phyloP scores from a whole-genome alignment of 2,797 vertebrate genomes.

The Dendrocincla tyrannina region DNA sequence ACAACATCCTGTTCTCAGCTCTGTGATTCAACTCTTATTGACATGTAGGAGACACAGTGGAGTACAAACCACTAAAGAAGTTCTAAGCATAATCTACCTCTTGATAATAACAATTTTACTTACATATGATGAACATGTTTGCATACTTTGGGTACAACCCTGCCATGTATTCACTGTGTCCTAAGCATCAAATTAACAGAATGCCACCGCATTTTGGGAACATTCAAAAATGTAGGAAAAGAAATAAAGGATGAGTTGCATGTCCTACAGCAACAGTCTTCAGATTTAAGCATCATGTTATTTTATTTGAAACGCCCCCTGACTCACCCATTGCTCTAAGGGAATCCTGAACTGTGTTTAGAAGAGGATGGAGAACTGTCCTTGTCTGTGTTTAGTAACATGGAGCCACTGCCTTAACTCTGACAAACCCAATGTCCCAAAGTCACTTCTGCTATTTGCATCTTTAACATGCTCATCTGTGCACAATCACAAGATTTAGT shows the following conservation, averaged over 20 bases:
- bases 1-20: not conserved
- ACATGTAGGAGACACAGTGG: not conserved
- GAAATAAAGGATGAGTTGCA: not conserved
- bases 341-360: not conserved
- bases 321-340: not conserved
- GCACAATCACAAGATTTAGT: not conserved
- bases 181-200: not conserved
- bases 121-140: not conserved
- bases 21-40: not conserved
- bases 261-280: not conserved
- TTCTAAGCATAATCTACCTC: not conserved
- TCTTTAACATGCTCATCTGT: not conserved
- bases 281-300: not conserved
- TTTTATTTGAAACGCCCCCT: not conserved
- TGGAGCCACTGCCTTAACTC: not conserved
- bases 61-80: not conserved
- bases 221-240: not conserved
- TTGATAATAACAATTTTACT: not conserved
- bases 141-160: not conserved
- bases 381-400: accelerated
- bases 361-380: not conserved
- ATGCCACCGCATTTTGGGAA: not conserved
- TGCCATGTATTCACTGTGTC: not conserved
- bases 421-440: not conserved
- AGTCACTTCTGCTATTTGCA: not conserved